phyloP scores from a whole-genome alignment of 35 echinoderm and acorn worm species.

The Apostichopus californicus region DNA sequence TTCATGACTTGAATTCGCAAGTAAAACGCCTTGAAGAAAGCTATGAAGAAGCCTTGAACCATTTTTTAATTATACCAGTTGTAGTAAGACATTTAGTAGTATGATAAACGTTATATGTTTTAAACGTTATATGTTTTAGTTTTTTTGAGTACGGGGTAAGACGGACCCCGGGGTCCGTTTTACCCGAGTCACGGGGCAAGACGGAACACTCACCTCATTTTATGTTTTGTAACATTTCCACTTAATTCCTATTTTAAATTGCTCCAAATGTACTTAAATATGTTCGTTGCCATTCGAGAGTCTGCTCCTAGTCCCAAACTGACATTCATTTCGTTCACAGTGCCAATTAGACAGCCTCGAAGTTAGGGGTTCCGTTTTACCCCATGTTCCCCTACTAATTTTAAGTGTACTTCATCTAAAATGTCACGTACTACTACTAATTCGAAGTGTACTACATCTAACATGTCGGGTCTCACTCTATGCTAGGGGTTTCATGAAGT shows the following conservation, averaged over 20 bases:
- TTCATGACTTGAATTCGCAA: too few relatives aligned
- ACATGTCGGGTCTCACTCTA: too few relatives aligned
- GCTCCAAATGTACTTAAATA: constrained; percentile 11
- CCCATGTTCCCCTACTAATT: constrained; percentile 22
- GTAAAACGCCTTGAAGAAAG: too few relatives aligned
- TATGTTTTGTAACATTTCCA: constrained; percentile 14
- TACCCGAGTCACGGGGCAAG: not conserved
- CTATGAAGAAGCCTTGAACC: too few relatives aligned
- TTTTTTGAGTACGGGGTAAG: not conserved
- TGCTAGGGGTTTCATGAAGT: too few relatives aligned
- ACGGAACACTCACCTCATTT: constrained; percentile 17
- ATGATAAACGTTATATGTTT: too few relatives aligned
- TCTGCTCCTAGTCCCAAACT: constrained; percentile 1
- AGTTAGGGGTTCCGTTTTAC: constrained; percentile 46
- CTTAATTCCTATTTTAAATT: not conserved
- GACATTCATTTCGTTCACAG: constrained; percentile 22
- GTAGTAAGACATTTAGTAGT: too few relatives aligned
- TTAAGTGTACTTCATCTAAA: too few relatives aligned
- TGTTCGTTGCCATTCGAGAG: constrained; percentile 4
- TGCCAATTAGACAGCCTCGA: constrained; percentile 28
- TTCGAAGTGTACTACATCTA: too few relatives aligned
- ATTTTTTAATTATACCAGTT: too few relatives aligned
- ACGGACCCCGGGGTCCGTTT: not conserved
- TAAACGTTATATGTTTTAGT: too few relatives aligned
- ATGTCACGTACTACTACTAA: too few relatives aligned